phyloP scores from a whole-genome alignment of 53 echinoderm and acorn worm genomes.

The Crossaster papposus region DNA sequence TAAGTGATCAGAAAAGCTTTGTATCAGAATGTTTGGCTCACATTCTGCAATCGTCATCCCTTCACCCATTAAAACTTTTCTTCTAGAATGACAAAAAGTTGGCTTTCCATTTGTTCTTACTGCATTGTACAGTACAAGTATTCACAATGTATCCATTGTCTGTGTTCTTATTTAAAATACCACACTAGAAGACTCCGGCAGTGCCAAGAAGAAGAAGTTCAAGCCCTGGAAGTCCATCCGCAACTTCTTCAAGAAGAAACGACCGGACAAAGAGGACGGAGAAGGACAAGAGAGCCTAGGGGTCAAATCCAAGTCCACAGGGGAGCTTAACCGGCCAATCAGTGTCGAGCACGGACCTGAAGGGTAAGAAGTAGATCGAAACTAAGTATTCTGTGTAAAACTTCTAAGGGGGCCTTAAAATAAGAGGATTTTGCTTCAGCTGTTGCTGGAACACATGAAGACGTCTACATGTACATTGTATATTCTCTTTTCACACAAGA shows the following conservation, averaged over 20 bases:
- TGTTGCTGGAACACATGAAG: too few relatives aligned
- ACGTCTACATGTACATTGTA: too few relatives aligned
- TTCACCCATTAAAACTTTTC: too few relatives aligned
- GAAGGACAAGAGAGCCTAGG: slow-evolving; percentile 24
- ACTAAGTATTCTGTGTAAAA: too few relatives aligned
- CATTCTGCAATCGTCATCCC: too few relatives aligned
- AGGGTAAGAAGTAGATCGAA: slow-evolving; percentile 6
- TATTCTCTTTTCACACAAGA: too few relatives aligned
- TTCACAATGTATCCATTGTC: neutral
- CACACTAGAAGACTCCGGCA: slow-evolving; percentile 36
- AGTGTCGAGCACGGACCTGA: slow-evolving; percentile 32
- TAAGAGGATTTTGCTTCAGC: too few relatives aligned
- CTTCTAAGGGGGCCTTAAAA: too few relatives aligned
- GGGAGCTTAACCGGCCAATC: slow-evolving; percentile 68
- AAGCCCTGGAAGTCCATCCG: slow-evolving; percentile 87
- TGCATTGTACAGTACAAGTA: neutral
- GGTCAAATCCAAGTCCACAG: slow-evolving; percentile 77
- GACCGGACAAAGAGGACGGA: slow-evolving; percentile 47
- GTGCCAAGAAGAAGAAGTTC: slow-evolving; percentile 80
- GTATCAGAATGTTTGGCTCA: too few relatives aligned
- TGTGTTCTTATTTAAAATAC: neutral
- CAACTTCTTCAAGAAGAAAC: slow-evolving; percentile 84
- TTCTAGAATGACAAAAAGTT: too few relatives aligned
- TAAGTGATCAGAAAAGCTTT: too few relatives aligned
- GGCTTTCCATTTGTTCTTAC: neutral